Evolutionary conservation across 2,113 vertebrate species (phyloP).

Genomic region (Aspidoscelis tigris): DNA sequence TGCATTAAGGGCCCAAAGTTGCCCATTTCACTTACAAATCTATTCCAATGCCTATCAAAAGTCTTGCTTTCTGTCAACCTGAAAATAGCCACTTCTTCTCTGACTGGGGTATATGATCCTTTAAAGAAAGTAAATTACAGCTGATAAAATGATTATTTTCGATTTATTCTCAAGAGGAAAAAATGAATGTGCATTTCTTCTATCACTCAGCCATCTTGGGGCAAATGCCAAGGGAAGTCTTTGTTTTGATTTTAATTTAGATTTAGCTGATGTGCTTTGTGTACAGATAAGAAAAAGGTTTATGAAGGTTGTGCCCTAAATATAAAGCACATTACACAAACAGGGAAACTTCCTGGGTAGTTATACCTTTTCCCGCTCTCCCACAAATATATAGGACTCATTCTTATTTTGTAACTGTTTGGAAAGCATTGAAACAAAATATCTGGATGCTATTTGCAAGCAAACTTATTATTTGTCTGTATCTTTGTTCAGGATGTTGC

Average conservation of each 20-base stretch:
- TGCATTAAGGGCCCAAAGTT: too few species aligned
- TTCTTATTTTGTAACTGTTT: neutral
- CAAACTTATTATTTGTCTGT: neutral
- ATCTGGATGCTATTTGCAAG: neutral
- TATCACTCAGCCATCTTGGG: neutral
- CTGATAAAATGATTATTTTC: neutral
- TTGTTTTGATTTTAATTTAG: constrained; percentile 23
- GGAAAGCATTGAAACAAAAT: neutral
- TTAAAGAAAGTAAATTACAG: neutral
- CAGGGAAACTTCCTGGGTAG: neutral
- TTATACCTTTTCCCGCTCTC: too few species aligned
- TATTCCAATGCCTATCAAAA: neutral
- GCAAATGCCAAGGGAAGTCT: constrained; percentile 12
- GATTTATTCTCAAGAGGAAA: neutral
- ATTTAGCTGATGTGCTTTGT: neutral
- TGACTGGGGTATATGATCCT: neutral
- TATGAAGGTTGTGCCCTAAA: neutral
- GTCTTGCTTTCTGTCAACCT: neutral
- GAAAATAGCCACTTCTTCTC: constrained; percentile 5
- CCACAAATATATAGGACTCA: too few species aligned
- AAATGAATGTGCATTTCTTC: neutral
- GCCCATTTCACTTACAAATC: neutral
- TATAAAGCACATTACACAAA: neutral
- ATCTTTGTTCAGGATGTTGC: neutral
- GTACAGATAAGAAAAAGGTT: constrained; percentile 12